phyloP scores from a whole-genome alignment of 2,797 vertebrate species.

The Tapirus indicus region DNA sequence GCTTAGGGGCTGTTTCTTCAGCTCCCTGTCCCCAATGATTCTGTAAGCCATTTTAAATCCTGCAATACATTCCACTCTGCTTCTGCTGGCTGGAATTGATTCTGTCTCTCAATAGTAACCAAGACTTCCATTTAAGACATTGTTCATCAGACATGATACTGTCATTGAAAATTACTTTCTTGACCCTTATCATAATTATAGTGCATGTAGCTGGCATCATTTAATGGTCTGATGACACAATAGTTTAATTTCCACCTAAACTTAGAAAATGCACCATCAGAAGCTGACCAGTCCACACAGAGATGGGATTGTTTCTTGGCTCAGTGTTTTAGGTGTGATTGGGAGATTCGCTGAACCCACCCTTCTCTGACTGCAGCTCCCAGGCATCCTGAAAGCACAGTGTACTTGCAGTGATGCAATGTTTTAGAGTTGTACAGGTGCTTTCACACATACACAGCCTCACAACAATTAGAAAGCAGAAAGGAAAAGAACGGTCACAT shows the following conservation, averaged over 20 bases:
- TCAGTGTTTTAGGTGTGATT: not conserved
- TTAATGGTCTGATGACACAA: constrained; percentile 40
- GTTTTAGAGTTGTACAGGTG: not conserved
- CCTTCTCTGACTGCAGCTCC: not conserved
- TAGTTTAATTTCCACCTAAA: constrained; percentile 47
- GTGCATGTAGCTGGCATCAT: not conserved
- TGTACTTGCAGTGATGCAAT: not conserved
- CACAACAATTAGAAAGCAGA: constrained; percentile 29
- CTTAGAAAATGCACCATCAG: constrained; percentile 53
- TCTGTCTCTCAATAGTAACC: not conserved
- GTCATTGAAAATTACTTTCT: constrained; percentile 40
- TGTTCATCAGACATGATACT: not conserved
- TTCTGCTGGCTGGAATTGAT: not conserved
- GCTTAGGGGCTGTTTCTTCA: not conserved
- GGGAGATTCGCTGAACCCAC: not conserved
- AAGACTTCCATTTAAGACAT: constrained; percentile 21
- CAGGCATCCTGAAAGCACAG: not conserved
- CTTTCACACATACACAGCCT: constrained; percentile 4
- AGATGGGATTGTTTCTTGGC: not conserved
- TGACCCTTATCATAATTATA: constrained; percentile 28
- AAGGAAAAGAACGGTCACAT: constrained; percentile 39
- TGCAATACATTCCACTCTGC: not conserved
- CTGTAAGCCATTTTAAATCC: not conserved
- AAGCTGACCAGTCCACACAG: not conserved
- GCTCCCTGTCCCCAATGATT: not conserved